Evolutionary conservation across 2,113 vertebrate genomes (phyloP).

Genomic region (Pardalotus punctatus): DNA sequence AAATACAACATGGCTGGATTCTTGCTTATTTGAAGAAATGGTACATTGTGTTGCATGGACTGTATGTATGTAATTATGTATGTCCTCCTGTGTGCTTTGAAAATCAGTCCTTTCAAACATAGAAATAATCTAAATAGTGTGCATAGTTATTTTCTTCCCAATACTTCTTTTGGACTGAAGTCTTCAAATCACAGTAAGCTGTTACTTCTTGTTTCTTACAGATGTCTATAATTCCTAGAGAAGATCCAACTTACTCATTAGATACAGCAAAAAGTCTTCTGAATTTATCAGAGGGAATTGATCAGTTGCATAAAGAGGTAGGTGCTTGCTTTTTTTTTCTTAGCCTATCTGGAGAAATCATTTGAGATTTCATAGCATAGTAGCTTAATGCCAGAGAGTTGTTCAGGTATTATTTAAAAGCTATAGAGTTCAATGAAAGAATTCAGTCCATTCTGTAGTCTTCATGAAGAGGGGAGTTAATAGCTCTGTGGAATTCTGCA

Average conservation of each 20-base stretch:
- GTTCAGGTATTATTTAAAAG: background rate
- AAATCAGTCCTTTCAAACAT: background rate
- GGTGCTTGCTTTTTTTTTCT: background rate
- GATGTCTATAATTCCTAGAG: constrained; percentile 58
- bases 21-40: background rate
- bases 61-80: background rate
- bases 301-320: constrained; percentile 68
- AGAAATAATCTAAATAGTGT: background rate
- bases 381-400: background rate
- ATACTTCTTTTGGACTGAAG: background rate
- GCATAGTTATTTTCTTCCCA: background rate
- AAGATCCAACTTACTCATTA: constrained; percentile 1
- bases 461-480: background rate
- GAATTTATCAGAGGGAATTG: constrained; percentile 46
- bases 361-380: background rate
- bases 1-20: background rate
- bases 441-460: background rate
- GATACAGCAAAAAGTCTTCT: constrained; percentile 43
- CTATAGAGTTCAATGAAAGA: background rate
- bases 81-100: background rate
- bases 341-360: background rate
- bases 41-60: background rate
- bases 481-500: background rate
- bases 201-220: constrained; percentile 26
- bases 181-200: background rate